phyloP scores from a whole-genome alignment of 2,888 invertebrate species.

The Drosophila testacea region DNA sequence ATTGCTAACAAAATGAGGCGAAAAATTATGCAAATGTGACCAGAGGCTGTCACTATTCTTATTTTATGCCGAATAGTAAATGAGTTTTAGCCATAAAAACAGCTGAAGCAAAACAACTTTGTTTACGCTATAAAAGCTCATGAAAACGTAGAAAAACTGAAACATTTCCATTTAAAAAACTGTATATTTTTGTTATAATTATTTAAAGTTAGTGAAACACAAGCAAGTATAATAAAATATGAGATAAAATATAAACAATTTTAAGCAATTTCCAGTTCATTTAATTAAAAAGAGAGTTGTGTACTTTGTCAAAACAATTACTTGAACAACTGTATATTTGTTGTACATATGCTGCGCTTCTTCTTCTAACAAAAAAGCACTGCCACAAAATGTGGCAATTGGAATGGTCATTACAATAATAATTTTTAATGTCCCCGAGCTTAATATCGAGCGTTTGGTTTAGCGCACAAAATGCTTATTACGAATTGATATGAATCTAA shows the following conservation, averaged over 20 bases:
- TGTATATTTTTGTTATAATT: too few species aligned
- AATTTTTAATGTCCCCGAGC: slow-evolving; percentile 65
- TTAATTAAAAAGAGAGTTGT: too few species aligned
- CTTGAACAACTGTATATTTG: not conserved
- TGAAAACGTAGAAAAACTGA: not conserved
- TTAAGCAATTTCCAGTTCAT: too few species aligned
- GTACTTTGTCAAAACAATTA: too few species aligned
- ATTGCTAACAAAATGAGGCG: slow-evolving; percentile 71
- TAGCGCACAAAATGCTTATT: slow-evolving; percentile 67
- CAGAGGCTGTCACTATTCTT: slow-evolving; percentile 8
- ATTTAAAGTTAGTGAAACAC: too few species aligned
- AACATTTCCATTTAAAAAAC: too few species aligned
- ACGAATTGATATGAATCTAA: slow-evolving; percentile 77
- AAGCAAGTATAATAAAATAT: too few species aligned
- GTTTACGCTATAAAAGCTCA: slow-evolving; percentile 27
- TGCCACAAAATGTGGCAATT: slow-evolving; percentile 10
- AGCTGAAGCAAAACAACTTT: slow-evolving; percentile 55
- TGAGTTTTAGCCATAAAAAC: slow-evolving; percentile 41
- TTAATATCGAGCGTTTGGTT: slow-evolving; percentile 48
- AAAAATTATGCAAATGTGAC: slow-evolving; percentile 70
- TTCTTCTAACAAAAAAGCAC: slow-evolving; percentile 1
- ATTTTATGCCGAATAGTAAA: slow-evolving; percentile 13
- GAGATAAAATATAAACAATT: too few species aligned
- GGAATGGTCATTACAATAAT: slow-evolving; percentile 47
- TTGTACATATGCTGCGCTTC: slow-evolving; percentile 15